Evolutionary conservation across 2,888 invertebrate species (phyloP), one percentile per base, ranked within the genome.

Genomic region (Dasysyrphus tricinctus): DNA sequence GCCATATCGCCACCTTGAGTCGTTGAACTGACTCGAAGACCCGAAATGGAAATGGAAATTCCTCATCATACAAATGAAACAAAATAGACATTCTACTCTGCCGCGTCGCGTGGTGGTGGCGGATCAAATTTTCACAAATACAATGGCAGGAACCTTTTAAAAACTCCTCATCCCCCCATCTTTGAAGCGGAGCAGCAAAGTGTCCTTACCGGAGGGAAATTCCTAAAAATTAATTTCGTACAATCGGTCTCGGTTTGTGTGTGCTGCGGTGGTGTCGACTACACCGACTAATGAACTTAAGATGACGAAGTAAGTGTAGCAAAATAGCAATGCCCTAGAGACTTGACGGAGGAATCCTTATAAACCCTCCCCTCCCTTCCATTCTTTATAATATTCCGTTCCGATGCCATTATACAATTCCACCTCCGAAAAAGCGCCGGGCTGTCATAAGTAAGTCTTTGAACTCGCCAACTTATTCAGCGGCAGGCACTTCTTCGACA

Each of bases 231-330:
- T 72, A 86, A 79, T 78, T 77, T 82, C 69, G 73, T 67, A 59
- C 78, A 67, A 70, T 80, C 73, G 44, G 76, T 69, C 69, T 77
- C 56, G 59, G 85, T 72, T 76, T 73, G 12, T 74, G 63, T 67
- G 12, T 59, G 34, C 29, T 77, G 67, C 51, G 47, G 44, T 6
- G 69, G 34, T 61, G 59, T 49, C 42, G 65, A 59, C 32, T 49
- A 49, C 57, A 37, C 69, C 77, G 81, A 72, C 82, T 86, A 86
- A 86, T 86, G 86, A 86, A 86, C 82, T 82, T 86, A 69, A 80
- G 74, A 78, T 86, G 85, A 81, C 74, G 85, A 78, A 56, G 76
- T 85, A 77, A 83, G 83, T 74, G 57, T 54, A 77, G 49, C 63
- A 34, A 56, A 73, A 56, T 51, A 76, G 47, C 65, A 56, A 57